These are phyloP conservation scores for Heliothis peltigera DNA, from an alignment of 2,888 invertebrate species.

Conservation along the genomic window DNA sequence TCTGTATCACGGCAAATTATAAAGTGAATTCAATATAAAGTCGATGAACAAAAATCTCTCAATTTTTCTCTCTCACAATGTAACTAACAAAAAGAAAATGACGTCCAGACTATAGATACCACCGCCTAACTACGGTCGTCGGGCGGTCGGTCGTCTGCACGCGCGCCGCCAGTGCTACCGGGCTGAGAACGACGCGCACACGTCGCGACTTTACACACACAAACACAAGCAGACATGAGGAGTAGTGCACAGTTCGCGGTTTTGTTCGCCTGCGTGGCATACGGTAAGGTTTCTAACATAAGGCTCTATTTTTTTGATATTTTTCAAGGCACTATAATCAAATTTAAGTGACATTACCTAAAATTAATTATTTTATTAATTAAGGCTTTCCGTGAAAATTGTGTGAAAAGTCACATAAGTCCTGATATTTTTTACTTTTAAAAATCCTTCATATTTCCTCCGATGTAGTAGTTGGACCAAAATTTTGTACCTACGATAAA, in stretches of 20 bases:
- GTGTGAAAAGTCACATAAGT: no score
- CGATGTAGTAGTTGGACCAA: no score
- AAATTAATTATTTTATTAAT: no score
- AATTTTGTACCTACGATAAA: no score
- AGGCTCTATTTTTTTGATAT: not conserved
- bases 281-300: slow-evolving; percentile 74
- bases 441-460: no score
- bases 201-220: slow-evolving; percentile 72
- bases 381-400: no score
- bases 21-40: no score
- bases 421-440: no score
- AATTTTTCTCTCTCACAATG: not conserved
- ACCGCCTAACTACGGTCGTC: slow-evolving; percentile 61
- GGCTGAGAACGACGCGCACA: slow-evolving; percentile 79
- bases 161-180: slow-evolving; percentile 81
- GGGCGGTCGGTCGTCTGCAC: slow-evolving; percentile 67
- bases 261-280: slow-evolving; percentile 79
- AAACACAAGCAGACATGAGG: slow-evolving; percentile 73
- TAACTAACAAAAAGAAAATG: slow-evolving; percentile 14
- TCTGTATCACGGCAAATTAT: no score
- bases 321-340: not conserved
- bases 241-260: slow-evolving; percentile 79
- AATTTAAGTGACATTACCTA: no score
- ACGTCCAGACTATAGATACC: slow-evolving; percentile 72
- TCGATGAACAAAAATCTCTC: no score